A percentile compares a stretch with the other conserved stretches of the same genome.
Conservation (phyloP, 2,113 vertebrate species). For the Phoxinus phoxinus region DNA sequence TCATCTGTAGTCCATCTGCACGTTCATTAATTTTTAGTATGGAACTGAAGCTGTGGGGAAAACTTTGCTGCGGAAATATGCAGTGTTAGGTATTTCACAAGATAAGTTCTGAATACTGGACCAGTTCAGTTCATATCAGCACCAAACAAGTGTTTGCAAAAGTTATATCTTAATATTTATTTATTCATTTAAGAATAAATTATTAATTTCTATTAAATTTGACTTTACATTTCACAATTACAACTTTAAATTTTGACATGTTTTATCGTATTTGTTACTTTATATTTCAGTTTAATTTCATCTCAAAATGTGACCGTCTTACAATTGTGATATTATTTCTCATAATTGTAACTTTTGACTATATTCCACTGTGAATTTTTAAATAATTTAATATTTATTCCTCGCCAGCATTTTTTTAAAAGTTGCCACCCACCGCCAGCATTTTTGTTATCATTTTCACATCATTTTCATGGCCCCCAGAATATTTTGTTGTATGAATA, state of each 20-base stretch:
- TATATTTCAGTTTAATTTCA: neutral
- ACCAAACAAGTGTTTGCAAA: neutral
- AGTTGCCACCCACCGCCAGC: too few species aligned
- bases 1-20: neutral
- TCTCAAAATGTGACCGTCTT: neutral
- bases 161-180: neutral
- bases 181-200: neutral
- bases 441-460: too few species aligned
- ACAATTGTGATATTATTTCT: neutral
- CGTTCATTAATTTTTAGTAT: neutral
- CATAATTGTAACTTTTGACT: neutral
- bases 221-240: neutral
- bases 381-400: neutral
- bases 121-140: neutral
- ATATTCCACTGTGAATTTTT: neutral
- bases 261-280: neutral
- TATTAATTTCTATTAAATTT: neutral
- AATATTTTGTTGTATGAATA: too few species aligned
- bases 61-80: neutral
- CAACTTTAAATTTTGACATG: neutral
- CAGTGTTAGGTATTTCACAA: neutral
- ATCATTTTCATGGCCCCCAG: too few species aligned
- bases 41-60: neutral
- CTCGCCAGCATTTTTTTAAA: too few species aligned
- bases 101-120: neutral